Conservation (phyloP, 2,797 vertebrate genomes). For the Gadopsis marmoratus region DNA sequence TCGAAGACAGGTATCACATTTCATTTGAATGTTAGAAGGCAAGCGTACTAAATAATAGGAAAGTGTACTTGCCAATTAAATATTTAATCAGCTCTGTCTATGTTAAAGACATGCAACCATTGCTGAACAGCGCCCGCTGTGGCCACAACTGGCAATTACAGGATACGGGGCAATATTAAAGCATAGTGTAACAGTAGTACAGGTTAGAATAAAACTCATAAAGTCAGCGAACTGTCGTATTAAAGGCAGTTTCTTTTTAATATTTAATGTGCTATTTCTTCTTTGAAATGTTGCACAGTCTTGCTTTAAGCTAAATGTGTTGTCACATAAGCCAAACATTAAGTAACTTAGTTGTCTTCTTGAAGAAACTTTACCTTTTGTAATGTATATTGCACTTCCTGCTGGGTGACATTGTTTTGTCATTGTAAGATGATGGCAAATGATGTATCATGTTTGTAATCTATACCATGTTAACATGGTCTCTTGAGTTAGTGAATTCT, state of each 20-base stretch:
- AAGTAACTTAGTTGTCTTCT: too few species aligned
- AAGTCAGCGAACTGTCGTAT: neutral
- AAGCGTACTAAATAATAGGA: neutral
- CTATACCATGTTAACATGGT: neutral
- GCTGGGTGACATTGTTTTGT: neutral
- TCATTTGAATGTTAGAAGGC: neutral
- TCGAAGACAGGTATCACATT: too few species aligned
- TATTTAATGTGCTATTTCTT: neutral
- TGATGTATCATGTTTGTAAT: neutral
- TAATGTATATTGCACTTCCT: too few species aligned
- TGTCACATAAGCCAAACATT: neutral
- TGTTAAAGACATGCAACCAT: neutral
- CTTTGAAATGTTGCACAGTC: neutral
- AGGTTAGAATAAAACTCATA: neutral
- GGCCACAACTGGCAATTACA: neutral
- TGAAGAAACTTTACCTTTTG: neutral
- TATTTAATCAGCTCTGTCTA: neutral
- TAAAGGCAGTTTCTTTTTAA: neutral
- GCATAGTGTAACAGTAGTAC: neutral
- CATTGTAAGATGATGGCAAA: neutral
- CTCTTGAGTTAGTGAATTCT: neutral
- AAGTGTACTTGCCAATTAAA: neutral
- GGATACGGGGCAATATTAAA: neutral
- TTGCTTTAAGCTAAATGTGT: neutral
- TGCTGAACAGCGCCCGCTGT: neutral